Base-by-base conservation (phyloP, 30 jellyfish, hydroid and myxozoan species). In the Aurelia aurita complex sp. Pacific region DNA sequence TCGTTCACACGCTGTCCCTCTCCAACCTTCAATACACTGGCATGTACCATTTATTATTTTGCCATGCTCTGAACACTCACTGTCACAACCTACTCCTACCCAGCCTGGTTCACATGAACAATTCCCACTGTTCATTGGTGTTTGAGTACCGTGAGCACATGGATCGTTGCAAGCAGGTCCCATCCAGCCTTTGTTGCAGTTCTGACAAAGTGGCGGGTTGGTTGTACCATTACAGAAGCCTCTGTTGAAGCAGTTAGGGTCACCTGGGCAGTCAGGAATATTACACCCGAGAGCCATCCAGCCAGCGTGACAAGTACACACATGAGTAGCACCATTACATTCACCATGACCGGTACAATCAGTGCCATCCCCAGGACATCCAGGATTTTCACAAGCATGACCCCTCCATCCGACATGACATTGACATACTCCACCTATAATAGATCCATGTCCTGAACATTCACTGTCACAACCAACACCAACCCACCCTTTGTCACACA, bases 381-480 rank as follows among this genome's bases (percentile, higher is more conserved):
- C 94, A 35, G 94, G 94, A 42, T 85, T 85, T 32, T 85, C 94
- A 67, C 94, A 85, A 52, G 88, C 52, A 51, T 43, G 76, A 14
- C 94, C 94, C 59, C 94, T 85, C 94, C 94, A 85, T 64, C 94
- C 94, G 64, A 69, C 76, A 61, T 74, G 83, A 66, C 94, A 85
- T 38, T 64, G 77, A 54, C 94, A 85, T 1, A 12, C 59, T 10
- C 94, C 83, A 4, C 59, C 60, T 29, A 85, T 59, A 11, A 85
- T 85, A 10, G 55, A 54, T 6, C 94, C 94, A 54, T 85, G 94
- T 1, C 80, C 94, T 34, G 94, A 85, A 61, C 94, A 85, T 54
- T 85, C 94, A 38, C 94, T 85, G 70, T 85, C 88, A 55, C 94
- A 85, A 64, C 94, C 94, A 13, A 85, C 88, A 18, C 94, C 94